Percentiles rank a stretch among this genome's conserved stretches.
These are phyloP conservation scores for Paralichthys olivaceus DNA, from an alignment of 2,113 vertebrate species.

Conservation along the genomic window DNA sequence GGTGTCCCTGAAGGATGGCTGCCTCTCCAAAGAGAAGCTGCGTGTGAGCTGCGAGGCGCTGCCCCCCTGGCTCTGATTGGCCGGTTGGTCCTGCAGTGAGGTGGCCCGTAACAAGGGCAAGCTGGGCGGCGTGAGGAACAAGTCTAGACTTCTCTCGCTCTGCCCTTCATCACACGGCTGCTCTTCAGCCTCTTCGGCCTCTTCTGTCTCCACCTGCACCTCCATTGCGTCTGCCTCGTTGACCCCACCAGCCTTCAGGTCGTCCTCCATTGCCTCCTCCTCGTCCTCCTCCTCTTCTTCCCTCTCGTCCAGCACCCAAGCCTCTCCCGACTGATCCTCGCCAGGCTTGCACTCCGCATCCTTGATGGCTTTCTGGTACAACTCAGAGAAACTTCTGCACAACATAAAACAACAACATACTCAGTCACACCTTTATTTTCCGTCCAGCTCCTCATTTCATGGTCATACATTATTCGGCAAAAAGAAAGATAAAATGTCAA, in stretches of 20 bases:
- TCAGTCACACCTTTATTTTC: not conserved
- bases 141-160: conserved; percentile 34
- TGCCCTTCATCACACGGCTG: conserved; percentile 36
- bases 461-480: conserved; percentile 12
- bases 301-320: conserved; percentile 82
- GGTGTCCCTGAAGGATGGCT: conserved; percentile 60
- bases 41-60: conserved; percentile 63
- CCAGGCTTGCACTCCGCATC: conserved; percentile 86
- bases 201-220: conserved; percentile 37
- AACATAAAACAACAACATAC: conserved; percentile 13
- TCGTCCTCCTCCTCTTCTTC: conserved; percentile 68
- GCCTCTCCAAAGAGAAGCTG: conserved; percentile 82
- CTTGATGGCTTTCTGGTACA: conserved; percentile 90
- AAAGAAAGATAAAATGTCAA: conserved; percentile 16
- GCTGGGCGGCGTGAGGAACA: conserved; percentile 66
- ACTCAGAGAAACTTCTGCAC: conserved; percentile 90
- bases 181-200: conserved; percentile 37
- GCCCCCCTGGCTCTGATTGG: conserved; percentile 62
- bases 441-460: not conserved
- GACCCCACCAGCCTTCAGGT: conserved; percentile 38
- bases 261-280: conserved; percentile 43
- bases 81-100: conserved; percentile 83
- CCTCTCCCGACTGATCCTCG: conserved; percentile 77
- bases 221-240: conserved; percentile 39
- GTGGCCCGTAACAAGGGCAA: conserved; percentile 81